A percentile compares a stretch with the other conserved stretches of the same genome.
Evolutionary conservation across 2,888 invertebrate genomes (phyloP).

Genomic region (Standfussiana lucernea): DNA sequence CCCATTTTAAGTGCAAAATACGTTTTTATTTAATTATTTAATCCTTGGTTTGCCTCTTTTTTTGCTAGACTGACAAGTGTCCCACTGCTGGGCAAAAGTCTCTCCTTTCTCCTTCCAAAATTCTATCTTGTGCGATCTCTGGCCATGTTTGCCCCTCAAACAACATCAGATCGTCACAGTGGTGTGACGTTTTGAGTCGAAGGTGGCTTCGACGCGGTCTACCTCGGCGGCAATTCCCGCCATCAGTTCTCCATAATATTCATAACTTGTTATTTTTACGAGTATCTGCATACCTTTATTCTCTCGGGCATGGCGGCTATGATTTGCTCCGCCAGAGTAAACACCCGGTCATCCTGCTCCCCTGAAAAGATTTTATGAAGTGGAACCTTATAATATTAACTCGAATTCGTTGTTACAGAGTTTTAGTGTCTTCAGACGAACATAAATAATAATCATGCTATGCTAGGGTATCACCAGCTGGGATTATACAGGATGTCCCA

Average conservation of each 20-base stretch:
- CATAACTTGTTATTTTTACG: neutral
- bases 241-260: too few relatives aligned
- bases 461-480: neutral
- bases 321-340: slow-evolving; percentile 98
- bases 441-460: neutral
- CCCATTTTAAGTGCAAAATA: neutral
- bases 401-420: neutral
- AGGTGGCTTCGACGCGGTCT: too few relatives aligned
- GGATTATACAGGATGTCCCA: too few relatives aligned
- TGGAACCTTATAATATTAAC: slow-evolving; percentile 74
- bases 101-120: too few relatives aligned
- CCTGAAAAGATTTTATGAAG: slow-evolving; percentile 91
- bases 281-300: slow-evolving; percentile 94
- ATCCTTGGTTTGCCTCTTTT: neutral
- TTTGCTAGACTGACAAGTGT: too few relatives aligned
- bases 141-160: too few relatives aligned
- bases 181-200: too few relatives aligned
- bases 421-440: slow-evolving; percentile 16
- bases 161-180: too few relatives aligned
- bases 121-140: too few relatives aligned
- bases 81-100: too few relatives aligned
- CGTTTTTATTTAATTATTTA: too few relatives aligned
- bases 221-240: too few relatives aligned
- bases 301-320: slow-evolving; percentile 99
- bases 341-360: slow-evolving; percentile 97